Base-by-base conservation (phyloP, 2,797 vertebrate species). In the Pangasius macronema region DNA sequence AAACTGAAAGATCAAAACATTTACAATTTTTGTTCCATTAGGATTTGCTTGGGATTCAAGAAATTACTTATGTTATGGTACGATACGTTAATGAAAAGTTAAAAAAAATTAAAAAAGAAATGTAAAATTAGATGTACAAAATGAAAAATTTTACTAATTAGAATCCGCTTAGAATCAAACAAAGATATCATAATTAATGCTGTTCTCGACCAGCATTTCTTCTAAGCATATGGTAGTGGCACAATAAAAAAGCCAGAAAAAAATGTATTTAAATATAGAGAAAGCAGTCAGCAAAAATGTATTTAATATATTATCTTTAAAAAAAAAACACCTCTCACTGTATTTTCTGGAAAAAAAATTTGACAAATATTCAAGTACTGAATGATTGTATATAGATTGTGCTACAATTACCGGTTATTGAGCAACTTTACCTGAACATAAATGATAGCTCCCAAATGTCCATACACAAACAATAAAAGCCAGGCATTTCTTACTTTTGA, bases 341-440 rank as follows among this genome's bases (percentile, higher is more conserved):
- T 59, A 59, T 13, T 16, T 24, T 22, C 49, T 20, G 2, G n/a
- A 55, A 0, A 24, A 77, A 73, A 27, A 2, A 46, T 14, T 27
- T 13, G 11, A 51, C 24, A 75, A 22, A 33, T 30, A 5, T 51
- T 18, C 11, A 73, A 5, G 9, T 24, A n/a, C 42, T 49, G 5
- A n/a, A 49, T 51, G 24, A 55, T 20, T 33, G 51, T 55, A 79
- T 53, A 5, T 22, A 33, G 16, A 20, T 3, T 20, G n/a, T 55
- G 46, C 27, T 77, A 53, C 49, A 30, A 55, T 85, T 63, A 18
- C 95, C 89, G 93, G 93, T 85, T 36, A 65, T 13, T 85, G 4
- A 82, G 46, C 73, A 11, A 84, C 14, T 73, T 61, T 94, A 96
- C 96, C 89, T 93, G 93, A 93, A 75, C 77, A 76, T 36, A 91